A percentile compares a stretch with the other conserved stretches of the same genome.
Evolutionary conservation across 1,140 invertebrate genomes (phyloP).

Genomic region (Rhyzopertha dominica): DNA sequence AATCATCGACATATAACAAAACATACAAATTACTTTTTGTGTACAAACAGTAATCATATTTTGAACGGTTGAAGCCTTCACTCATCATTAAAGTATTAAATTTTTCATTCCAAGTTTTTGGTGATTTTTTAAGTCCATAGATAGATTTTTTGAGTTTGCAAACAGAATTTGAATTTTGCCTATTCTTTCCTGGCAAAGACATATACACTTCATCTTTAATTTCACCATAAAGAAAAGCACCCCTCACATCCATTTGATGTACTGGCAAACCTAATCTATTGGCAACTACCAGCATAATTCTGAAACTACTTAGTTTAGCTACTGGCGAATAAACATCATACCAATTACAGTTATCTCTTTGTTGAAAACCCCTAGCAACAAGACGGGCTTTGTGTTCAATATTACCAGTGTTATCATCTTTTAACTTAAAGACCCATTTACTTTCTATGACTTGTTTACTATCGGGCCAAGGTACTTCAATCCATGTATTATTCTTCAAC

Average conservation of each 20-base stretch:
- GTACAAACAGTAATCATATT: constrained; percentile 30
- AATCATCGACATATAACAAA: constrained; percentile 31
- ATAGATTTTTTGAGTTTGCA: constrained; percentile 1
- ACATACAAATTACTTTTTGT: constrained; percentile 21
- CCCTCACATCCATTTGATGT: constrained; percentile 43
- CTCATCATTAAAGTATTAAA: constrained; percentile 24
- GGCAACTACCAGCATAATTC: constrained; percentile 17
- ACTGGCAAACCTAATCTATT: constrained; percentile 21
- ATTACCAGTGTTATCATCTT: no score
- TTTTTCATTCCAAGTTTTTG: constrained; percentile 27
- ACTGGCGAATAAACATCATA: constrained; percentile 26
- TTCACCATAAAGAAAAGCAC: constrained; percentile 43
- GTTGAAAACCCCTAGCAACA: constrained; percentile 16
- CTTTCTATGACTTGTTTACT: no score
- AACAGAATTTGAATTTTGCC: neutral
- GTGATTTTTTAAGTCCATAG: constrained; percentile 24
- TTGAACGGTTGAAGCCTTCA: constrained; percentile 16
- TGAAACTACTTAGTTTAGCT: constrained; percentile 21
- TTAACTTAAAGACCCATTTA: no score
- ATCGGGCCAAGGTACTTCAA: no score
- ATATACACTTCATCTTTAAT: constrained; percentile 41
- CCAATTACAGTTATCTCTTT: constrained; percentile 6
- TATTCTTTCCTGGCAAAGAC: constrained; percentile 26
- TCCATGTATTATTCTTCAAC: no score
- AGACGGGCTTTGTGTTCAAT: no score